phyloP scores from a whole-genome alignment of 2,797 vertebrate genomes.

The Erpetoichthys calabaricus region DNA sequence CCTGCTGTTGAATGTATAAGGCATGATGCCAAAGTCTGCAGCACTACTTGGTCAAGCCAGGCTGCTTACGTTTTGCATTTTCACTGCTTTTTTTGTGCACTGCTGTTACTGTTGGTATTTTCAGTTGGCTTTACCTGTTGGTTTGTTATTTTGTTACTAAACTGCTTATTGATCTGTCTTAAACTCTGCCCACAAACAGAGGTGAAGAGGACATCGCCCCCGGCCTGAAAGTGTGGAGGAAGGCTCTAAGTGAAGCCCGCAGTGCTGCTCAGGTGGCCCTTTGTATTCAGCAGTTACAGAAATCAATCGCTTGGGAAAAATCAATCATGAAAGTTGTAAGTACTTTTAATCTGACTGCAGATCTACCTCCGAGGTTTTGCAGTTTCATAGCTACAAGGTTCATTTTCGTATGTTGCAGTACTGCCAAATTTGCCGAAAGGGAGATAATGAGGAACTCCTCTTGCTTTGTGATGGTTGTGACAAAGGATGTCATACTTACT shows the following conservation, averaged over 20 bases:
- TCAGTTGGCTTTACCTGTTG: constrained; percentile 54
- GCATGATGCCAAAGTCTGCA: constrained; percentile 60
- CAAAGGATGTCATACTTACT: constrained; percentile 97
- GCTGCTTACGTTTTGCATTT: constrained; percentile 61
- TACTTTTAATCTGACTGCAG: constrained; percentile 22
- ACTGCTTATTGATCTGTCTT: constrained; percentile 33
- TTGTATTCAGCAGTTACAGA: constrained; percentile 96
- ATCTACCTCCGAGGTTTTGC: background rate
- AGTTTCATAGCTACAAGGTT: background rate
- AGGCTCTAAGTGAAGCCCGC: constrained; percentile 77
- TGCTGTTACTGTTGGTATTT: constrained; percentile 42
- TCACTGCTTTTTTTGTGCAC: constrained; percentile 37
- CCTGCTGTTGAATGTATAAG: constrained; percentile 58
- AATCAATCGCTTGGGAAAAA: constrained; percentile 97
- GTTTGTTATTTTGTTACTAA: constrained; percentile 23
- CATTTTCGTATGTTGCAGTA: constrained; percentile 58
- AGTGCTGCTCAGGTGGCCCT: constrained; percentile 94
- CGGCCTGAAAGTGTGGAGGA: constrained; percentile 93
- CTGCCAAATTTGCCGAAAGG: constrained; percentile 94
- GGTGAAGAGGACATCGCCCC: constrained; percentile 94
- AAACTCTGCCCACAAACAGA: constrained; percentile 54
- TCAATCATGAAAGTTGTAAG: constrained; percentile 99
- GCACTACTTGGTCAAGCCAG: constrained; percentile 59
- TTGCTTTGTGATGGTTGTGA: constrained; percentile 95
- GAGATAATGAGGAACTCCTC: constrained; percentile 93